A percentile compares a stretch with the other conserved stretches of the same genome.
Conservation (phyloP, 2,797 vertebrate genomes). For the Smutsia temminckii region DNA sequence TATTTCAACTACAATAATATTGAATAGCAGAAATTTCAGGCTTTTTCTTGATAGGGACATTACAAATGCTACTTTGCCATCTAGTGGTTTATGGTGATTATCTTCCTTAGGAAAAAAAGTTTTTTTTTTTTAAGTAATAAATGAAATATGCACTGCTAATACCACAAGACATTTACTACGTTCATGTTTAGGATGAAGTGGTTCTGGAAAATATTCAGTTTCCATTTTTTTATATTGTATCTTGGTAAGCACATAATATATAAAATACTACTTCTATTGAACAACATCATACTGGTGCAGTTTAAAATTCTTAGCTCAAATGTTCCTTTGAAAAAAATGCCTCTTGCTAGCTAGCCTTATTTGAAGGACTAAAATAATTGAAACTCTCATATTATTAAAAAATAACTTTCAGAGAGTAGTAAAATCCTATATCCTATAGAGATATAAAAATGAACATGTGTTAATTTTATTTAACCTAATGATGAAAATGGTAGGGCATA, state of each 20-base stretch:
- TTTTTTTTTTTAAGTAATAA: not conserved
- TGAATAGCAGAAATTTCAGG: not conserved
- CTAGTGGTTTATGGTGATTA: constrained; percentile 75
- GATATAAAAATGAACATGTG: not conserved
- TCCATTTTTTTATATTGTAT: not conserved
- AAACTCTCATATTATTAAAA: not conserved
- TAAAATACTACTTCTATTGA: not conserved
- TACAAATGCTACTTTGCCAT: constrained; percentile 82
- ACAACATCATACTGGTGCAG: not conserved
- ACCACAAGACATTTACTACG: not conserved
- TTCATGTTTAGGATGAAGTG: not conserved
- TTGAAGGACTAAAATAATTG: not conserved
- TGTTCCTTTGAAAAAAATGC: not conserved
- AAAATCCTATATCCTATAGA: not conserved
- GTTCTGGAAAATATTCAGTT: not conserved
- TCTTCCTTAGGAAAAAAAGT: not conserved
- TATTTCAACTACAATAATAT: not conserved
- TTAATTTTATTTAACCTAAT: constrained; percentile 28
- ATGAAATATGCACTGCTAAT: not conserved
- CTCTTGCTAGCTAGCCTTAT: not conserved
- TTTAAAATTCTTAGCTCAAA: constrained; percentile 22
- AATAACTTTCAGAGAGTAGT: not conserved
- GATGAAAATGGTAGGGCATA: not conserved
- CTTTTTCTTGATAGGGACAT: not conserved
- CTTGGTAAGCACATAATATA: not conserved